phyloP scores from a whole-genome alignment of 2,797 vertebrate genomes.

The Novumbra hubbsi region DNA sequence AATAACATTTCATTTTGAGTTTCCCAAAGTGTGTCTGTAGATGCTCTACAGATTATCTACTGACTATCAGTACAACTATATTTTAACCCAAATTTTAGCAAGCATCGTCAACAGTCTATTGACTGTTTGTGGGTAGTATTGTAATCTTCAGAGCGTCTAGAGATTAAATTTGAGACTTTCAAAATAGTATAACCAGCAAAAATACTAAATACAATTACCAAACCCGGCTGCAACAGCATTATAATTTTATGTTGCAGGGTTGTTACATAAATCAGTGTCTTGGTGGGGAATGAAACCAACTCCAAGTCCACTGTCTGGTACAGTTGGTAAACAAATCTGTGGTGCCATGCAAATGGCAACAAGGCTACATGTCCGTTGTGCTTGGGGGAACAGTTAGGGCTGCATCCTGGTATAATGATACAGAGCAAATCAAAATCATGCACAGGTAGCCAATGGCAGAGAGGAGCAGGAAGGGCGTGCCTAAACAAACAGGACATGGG shows the following conservation, averaged over 20 bases:
- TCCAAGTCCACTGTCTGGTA: conserved; percentile 45
- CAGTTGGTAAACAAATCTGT: conserved; percentile 79
- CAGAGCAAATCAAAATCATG: conserved; percentile 73
- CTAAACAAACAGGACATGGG: conserved; percentile 66
- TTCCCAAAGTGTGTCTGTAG: no score
- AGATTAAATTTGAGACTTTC: no score
- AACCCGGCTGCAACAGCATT: background rate
- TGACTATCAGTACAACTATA: no score
- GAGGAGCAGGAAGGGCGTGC: conserved; percentile 47
- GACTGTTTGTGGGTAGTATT: no score
- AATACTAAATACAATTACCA: no score
- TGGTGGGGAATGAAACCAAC: conserved; percentile 28
- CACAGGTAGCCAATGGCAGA: conserved; percentile 53
- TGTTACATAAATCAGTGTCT: conserved; percentile 72
- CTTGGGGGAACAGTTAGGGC: conserved; percentile 63
- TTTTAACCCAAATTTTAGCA: no score
- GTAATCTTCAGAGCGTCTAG: no score
- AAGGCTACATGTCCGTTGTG: conserved; percentile 46
- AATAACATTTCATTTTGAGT: no score
- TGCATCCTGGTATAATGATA: conserved; percentile 53
- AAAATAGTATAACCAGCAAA: no score
- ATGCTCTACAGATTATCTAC: no score
- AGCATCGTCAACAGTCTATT: no score
- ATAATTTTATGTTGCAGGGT: background rate
- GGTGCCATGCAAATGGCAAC: conserved; percentile 76